Percentiles rank a stretch among this genome's conserved stretches.
Evolutionary conservation across 2,888 invertebrate species (phyloP).

Genomic region (Scaptomyza flava): DNA sequence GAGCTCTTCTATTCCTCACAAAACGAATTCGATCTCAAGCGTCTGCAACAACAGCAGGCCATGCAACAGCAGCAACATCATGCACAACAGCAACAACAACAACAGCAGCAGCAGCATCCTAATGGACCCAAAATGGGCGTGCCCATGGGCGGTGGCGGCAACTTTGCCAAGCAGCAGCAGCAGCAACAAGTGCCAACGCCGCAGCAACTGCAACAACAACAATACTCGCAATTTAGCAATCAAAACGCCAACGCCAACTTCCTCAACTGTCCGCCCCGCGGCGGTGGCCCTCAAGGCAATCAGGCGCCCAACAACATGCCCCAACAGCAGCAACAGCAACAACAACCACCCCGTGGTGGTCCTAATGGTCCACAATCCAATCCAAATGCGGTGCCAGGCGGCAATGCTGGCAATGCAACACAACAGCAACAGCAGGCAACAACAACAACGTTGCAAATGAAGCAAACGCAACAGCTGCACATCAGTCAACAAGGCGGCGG

Average conservation of each 20-base stretch:
- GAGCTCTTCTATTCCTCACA: conserved; percentile 85
- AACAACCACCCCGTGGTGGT: conserved; percentile 59
- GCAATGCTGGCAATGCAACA: conserved; percentile 74
- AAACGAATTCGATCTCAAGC: conserved; percentile 85
- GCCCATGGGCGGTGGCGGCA: conserved; percentile 71
- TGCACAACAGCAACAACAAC: conserved; percentile 81
- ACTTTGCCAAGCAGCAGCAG: conserved; percentile 77
- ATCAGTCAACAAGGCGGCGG: conserved; percentile 91
- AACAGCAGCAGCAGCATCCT: conserved; percentile 75
- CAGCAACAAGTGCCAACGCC: conserved; percentile 78
- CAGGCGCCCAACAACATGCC: conserved; percentile 61
- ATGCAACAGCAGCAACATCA: conserved; percentile 82
- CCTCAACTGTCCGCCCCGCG: conserved; percentile 83
- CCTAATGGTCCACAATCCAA: conserved; percentile 63
- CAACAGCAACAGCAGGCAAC: conserved; percentile 76
- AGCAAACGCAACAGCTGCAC: conserved; percentile 94
- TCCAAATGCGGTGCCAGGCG: conserved; percentile 69
- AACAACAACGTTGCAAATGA: conserved; percentile 90
- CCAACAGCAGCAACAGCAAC: conserved; percentile 59
- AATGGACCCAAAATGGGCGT: conserved; percentile 81
- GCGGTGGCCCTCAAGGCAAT: conserved; percentile 53
- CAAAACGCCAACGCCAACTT: conserved; percentile 78
- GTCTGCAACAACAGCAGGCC: conserved; percentile 83
- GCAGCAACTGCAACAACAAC: conserved; percentile 83
- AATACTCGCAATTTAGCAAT: conserved; percentile 88